Evolutionary conservation across 2,888 invertebrate species (phyloP).

Genomic region (Axea sp.): DNA sequence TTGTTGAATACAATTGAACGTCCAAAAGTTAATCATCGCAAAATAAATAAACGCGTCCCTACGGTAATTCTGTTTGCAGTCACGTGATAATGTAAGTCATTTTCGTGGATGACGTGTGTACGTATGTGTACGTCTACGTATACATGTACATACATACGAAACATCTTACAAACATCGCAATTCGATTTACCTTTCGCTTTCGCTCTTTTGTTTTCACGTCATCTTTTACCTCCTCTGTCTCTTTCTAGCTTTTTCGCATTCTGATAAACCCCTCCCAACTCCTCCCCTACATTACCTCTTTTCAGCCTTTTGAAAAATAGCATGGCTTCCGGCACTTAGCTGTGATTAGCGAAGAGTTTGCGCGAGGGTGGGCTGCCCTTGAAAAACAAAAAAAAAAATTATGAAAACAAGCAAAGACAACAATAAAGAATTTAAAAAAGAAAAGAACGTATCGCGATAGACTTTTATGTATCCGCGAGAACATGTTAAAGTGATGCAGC

Average conservation of each 20-base stretch:
- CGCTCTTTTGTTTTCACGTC: conserved; percentile 51
- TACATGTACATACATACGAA: neutral
- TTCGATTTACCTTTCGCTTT: conserved; percentile 51
- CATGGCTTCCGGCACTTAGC: conserved; percentile 76
- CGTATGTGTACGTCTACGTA: neutral
- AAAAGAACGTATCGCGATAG: conserved; percentile 7
- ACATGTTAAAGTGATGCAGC: conserved; percentile 18
- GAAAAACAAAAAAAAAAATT: conserved; percentile 16
- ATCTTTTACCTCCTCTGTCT: conserved; percentile 47
- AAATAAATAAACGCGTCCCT: too few species aligned
- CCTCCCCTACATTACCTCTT: conserved; percentile 32
- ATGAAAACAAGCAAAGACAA: neutral
- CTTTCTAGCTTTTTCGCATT: conserved; percentile 56
- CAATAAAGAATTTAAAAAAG: conserved; percentile 1
- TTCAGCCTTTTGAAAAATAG: conserved; percentile 64
- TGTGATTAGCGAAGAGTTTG: conserved; percentile 74
- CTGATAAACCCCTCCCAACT: conserved; percentile 7
- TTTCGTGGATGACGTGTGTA: conserved; percentile 1
- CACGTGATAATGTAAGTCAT: conserved; percentile 1
- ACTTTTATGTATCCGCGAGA: conserved; percentile 10
- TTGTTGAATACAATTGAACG: too few species aligned
- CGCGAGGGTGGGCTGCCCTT: conserved; percentile 76
- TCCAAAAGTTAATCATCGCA: too few species aligned
- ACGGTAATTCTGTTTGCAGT: too few species aligned
- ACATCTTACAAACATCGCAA: conserved; percentile 12